Base-by-base conservation (phyloP, 2,888 invertebrate species). In the Celastrina argiolus region DNA sequence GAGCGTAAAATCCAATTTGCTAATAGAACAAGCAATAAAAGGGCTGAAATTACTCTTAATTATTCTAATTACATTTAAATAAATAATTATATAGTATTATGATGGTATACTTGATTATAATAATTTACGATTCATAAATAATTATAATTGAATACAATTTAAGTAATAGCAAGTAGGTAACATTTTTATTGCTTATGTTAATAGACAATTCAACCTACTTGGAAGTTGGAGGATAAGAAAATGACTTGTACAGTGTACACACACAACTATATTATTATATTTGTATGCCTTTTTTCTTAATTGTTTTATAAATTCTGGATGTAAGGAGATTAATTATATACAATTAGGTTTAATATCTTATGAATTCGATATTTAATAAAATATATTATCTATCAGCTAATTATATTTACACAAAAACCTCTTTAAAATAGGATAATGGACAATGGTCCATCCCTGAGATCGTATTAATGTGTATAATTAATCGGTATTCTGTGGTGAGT, bases 121-220 rank as follows among this genome's bases (percentile, higher is more conserved):
- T 45, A 45, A 45, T 45, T 45, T 45, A 45, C 39, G 22, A 39
- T 63, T 63, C 39, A 41, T 41, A 63, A 18, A 22, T 63, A 14
- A 63, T 63, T 26, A 41, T 41, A 63, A 18, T 39, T 63, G 22
- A 63, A 64, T 45, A 4, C n/a, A 56, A 31, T 42, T 42, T 26
- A 18, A 14, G 39, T 56, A 10, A 22, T 56, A 34, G n/a, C 28
- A 28, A 28, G 28, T 28, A 31, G 45, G 18, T 10, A 18, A 45
- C 45, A 45, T 45, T 45, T 45, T 45, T 45, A 45, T 16, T 45
- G 8, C 18, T 45, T 18, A n/a, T 18, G 45, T 45, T 45, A 45
- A 18, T 45, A 18, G 18, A 45, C 18, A 18, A 18, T 45, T 45
- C 18, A 6, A 69, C 51, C 45, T 45, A 45, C 8, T 45, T 45